Evolutionary conservation across 2,797 vertebrate species (phyloP).

Genomic region (Tamandua tetradactyla): DNA sequence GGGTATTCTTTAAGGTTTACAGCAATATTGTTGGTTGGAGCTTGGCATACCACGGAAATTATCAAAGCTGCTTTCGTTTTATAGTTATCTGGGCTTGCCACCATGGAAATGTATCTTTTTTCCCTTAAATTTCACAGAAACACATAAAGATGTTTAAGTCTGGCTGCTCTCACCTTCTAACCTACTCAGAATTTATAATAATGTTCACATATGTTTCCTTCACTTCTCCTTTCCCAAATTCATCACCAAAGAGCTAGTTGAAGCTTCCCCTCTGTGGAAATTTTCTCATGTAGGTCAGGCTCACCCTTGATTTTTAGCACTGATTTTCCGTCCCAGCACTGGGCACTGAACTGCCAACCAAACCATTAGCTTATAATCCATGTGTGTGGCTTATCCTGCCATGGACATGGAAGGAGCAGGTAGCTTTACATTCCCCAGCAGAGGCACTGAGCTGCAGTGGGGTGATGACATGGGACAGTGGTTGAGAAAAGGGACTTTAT

Average conservation of each 20-base stretch:
- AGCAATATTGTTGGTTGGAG: no score
- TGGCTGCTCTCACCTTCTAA: background rate
- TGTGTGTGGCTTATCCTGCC: background rate
- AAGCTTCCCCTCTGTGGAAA: background rate
- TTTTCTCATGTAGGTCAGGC: background rate
- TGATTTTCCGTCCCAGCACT: background rate
- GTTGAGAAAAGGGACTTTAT: background rate
- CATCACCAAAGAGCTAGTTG: background rate
- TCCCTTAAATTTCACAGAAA: background rate
- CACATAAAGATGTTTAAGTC: background rate
- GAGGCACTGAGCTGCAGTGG: no score
- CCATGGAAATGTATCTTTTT: background rate
- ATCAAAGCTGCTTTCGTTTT: background rate
- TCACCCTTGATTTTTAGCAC: background rate
- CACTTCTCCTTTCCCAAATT: background rate
- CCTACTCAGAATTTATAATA: background rate
- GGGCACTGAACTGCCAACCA: background rate
- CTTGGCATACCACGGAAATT: no score
- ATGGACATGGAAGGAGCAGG: background rate
- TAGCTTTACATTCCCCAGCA: background rate
- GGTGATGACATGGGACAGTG: no score
- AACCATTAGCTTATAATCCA: background rate
- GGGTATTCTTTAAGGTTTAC: no score
- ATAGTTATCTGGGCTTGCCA: no score
- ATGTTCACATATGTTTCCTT: background rate